Evolutionary conservation across 1,140 invertebrate species (phyloP).

Genomic region (Contarinia nasturtii): DNA sequence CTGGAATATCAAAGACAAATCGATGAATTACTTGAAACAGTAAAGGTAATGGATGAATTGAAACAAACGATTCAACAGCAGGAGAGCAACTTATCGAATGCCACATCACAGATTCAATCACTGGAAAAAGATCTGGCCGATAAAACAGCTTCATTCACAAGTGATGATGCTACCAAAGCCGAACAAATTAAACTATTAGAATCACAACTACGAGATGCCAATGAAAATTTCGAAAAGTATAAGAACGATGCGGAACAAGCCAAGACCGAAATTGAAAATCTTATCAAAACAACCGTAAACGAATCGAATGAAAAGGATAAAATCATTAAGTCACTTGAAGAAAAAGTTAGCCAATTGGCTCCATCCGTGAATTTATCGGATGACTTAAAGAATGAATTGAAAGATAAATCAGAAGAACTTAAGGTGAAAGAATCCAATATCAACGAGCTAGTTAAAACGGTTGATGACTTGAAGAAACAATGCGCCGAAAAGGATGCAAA

Average conservation of each 20-base stretch:
- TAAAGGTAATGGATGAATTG: not conserved
- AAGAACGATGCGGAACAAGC: not conserved
- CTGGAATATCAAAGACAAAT: slow-evolving; percentile 2
- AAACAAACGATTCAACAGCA: not conserved
- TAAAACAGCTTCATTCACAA: not conserved
- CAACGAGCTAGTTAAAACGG: not conserved
- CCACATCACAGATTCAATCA: no score
- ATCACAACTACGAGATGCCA: no score
- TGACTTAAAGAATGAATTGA: slow-evolving; percentile 23
- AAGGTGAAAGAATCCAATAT: slow-evolving; percentile 23
- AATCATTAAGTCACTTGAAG: not conserved
- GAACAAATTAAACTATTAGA: no score
- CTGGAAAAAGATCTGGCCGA: not conserved
- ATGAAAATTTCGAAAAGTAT: no score
- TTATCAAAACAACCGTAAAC: not conserved
- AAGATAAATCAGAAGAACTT: slow-evolving; percentile 7
- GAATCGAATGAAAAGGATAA: not conserved
- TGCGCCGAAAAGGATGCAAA: not conserved
- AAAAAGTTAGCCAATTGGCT: not conserved
- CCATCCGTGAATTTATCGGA: not conserved
- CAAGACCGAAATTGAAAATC: not conserved
- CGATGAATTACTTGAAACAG: not conserved
- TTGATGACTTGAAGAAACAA: not conserved
- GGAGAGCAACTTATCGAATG: no score
- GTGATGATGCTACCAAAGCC: not conserved